Evolutionary conservation across 2,113 vertebrate species (phyloP), one percentile per base, ranked within the genome.

Genomic region (Cochlearius cochlearius): DNA sequence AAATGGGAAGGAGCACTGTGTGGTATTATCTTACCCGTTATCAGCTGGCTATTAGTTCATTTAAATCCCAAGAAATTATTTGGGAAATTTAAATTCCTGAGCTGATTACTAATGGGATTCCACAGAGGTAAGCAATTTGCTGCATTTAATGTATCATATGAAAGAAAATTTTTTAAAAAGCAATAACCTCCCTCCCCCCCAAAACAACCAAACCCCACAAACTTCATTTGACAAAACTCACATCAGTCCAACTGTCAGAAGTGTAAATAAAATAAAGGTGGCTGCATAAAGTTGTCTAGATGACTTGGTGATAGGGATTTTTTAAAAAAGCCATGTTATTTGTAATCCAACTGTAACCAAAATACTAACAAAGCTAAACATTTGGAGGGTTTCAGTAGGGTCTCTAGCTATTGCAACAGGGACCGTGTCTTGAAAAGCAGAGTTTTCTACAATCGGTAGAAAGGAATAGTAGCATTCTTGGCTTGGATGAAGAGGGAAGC

Each of bases 11-110:
- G 45, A 76, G 50, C 17, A 36, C 27, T 36, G 3, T 86, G 49
- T 76, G 67, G 23, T 82, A 2, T 3, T 41, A 32, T 66, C 91
- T 73, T 66, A 69, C 10, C 25, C 2, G 4, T 76, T 88, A 58
- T 91, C 53, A 77, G 53, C 36, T 90, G 45, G 27, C 45, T 68
- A 36, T 73, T 90, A 76, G 82, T 94, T 67, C 41, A 83, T 92
- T 88, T 49, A 69, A 80, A 84, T 73, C 23, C 36, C 1, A 7
- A 36, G 27, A 64, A 90, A 60, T 83, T 67, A 59, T 68, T 90
- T 68, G 50, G 43, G 63, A 72, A 76, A 76, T 26, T 41, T 21
- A 20, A 76, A 71, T 77, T 91, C 45, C 62, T 50, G 68, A 85
- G 38, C 32, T 76, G 52, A 21, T 84, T 76, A 20, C 36, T 73